These are phyloP conservation scores for Panonychus citri DNA, from an alignment of 1,140 invertebrate genomes.

Conservation along the genomic window DNA sequence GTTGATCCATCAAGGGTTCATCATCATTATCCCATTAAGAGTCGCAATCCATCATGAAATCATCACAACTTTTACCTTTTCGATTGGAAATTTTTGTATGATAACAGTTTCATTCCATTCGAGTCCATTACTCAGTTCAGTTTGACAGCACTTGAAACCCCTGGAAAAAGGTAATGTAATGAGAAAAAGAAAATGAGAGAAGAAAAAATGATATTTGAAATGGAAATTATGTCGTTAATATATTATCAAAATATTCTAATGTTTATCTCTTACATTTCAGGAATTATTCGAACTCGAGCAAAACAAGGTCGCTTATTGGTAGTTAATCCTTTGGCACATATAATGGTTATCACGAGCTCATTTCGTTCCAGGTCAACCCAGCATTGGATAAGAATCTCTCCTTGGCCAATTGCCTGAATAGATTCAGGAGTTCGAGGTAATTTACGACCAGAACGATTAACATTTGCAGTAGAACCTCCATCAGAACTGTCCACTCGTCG, in stretches of 20 bases:
- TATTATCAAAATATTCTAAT: no score
- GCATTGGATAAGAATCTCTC: constrained; percentile 6
- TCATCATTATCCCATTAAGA: no score
- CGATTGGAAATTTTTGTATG: constrained; percentile 13
- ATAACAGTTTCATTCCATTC: constrained; percentile 14
- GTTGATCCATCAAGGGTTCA: no score
- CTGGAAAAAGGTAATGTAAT: constrained; percentile 2
- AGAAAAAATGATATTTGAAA: not conserved
- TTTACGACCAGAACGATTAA: not conserved
- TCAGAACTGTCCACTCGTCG: not conserved
- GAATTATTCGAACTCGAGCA: constrained; percentile 8
- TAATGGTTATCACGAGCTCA: constrained; percentile 5
- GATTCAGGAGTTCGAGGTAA: constrained; percentile 3
- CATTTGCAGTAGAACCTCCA: not conserved
- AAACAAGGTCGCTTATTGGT: not conserved
- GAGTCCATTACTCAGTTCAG: constrained; percentile 5
- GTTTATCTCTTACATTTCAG: constrained; percentile 9
- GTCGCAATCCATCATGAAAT: not conserved
- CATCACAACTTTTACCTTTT: constrained; percentile 6
- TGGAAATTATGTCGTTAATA: no score
- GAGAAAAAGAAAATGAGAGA: not conserved
- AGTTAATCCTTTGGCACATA: constrained; percentile 1
- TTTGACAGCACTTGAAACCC: constrained; percentile 11
- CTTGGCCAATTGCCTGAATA: not conserved
- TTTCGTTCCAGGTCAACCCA: constrained; percentile 1